Base-by-base conservation (phyloP, 1,140 invertebrate species). In the Babylonia areolata region DNA sequence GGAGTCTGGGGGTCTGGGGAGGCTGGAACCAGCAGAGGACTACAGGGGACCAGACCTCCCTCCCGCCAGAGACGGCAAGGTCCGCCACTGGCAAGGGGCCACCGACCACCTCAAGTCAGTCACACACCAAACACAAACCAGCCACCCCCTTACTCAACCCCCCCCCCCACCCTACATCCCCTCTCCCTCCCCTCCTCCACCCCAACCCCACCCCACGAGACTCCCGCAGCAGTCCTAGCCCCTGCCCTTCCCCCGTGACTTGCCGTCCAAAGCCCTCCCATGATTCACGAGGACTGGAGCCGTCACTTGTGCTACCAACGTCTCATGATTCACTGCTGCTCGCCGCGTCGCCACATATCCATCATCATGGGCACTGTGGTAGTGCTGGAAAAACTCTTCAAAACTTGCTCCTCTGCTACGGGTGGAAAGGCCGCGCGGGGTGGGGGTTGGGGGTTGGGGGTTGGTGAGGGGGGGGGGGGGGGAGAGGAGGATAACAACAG, bases 51-150 rank as follows among this genome's bases (percentile, higher is more conserved):
- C 58, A 69, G 58, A 69, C 20, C 58, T 31, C 64, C 9, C 9
- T 12, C 51, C 51, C 64, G 46, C 46, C 46, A 51, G 46, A 17
- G 46, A 0, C 46, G 46, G 46, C 46, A 51, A 51, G 46, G 46
- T 51, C 46, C 46, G 46, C n/a, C n/a, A n/a, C n/a, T n/a, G n/a
- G n/a, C 11, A 12, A 12, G 31, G 71, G 71, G 71, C 31, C 71
- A 28, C 71, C 1, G 71, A n/a, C 31, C 28, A 15, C n/a, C n/a
- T n/a, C n/a, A n/a, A n/a, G n/a, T n/a, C n/a, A n/a, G n/a, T n/a
- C n/a, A n/a, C n/a, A n/a, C n/a, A n/a, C n/a, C 71, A n/a, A 73
- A 73, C 71, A 73, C 71, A 35, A 73, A 73, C n/a, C 71, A 73
- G 71, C 33, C 71, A n/a, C 71, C n/a, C 9, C 71, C 23, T 23